Evolutionary conservation across 1,140 invertebrate species (phyloP).

Genomic region (Marisa cornuarietis): DNA sequence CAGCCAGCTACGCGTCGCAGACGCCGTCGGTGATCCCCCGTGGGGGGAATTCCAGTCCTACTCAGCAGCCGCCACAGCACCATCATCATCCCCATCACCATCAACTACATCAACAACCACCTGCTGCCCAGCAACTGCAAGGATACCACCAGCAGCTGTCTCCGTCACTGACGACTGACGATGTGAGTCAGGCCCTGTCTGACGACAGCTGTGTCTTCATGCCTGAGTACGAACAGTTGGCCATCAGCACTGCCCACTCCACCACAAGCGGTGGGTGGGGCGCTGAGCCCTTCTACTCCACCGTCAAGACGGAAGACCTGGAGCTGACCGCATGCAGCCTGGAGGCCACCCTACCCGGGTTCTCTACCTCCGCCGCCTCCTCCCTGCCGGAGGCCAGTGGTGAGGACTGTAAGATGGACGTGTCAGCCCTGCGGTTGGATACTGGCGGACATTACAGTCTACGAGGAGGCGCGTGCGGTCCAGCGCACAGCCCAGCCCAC

Average conservation of each 20-base stretch:
- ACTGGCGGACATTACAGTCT: neutral
- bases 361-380: conserved; percentile 3
- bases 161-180: conserved; percentile 18
- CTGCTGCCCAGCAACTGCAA: conserved; percentile 20
- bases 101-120: conserved; percentile 19
- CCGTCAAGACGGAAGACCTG: conserved; percentile 47
- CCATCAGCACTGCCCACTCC: conserved; percentile 1
- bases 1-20: neutral
- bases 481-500: neutral
- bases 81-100: conserved; percentile 19
- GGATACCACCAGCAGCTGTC: conserved; percentile 20
- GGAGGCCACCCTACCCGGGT: conserved; percentile 7
- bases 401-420: neutral
- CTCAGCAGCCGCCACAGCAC: conserved; percentile 17
- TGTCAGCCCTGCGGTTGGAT: neutral
- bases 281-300: conserved; percentile 21
- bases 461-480: neutral
- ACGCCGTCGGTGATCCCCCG: no score
- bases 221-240: conserved; percentile 38
- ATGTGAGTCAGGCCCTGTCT: conserved; percentile 18
- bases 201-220: conserved; percentile 39
- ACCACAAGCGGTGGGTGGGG: conserved; percentile 2
- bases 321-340: conserved; percentile 24
- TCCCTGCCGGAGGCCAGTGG: neutral
- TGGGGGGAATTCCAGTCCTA: conserved; percentile 2